Conservation (phyloP, 2,797 vertebrate species). For the Chloroceryle inda region DNA sequence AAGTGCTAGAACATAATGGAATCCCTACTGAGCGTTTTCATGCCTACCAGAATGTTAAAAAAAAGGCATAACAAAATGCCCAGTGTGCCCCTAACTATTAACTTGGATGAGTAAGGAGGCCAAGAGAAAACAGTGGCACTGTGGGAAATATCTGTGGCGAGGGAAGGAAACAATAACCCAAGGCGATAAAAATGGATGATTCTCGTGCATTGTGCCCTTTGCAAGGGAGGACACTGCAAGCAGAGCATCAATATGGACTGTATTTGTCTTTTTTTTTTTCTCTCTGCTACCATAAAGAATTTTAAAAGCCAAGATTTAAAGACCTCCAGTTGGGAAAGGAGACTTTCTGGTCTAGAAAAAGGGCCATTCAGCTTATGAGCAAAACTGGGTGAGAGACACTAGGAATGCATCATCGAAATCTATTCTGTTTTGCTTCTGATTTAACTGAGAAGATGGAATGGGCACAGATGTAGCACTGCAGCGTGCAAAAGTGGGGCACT, state of each 20-base stretch:
- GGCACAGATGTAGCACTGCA: not conserved
- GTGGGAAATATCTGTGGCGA: slow-evolving; percentile 59
- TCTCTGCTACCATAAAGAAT: not conserved
- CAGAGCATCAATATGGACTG: not conserved
- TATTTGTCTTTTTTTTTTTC: not conserved
- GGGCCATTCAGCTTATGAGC: not conserved
- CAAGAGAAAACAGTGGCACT: slow-evolving; percentile 54
- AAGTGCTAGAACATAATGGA: slow-evolving; percentile 68
- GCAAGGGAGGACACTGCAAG: not conserved
- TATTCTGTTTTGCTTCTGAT: not conserved
- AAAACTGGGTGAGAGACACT: not conserved
- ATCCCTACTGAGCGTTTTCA: slow-evolving; percentile 71
- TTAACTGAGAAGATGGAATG: not conserved
- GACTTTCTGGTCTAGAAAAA: not conserved
- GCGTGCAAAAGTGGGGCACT: not conserved
- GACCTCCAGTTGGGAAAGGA: not conserved
- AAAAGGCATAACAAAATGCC: slow-evolving; percentile 59
- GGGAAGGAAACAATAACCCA: slow-evolving; percentile 42
- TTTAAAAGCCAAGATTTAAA: slow-evolving; percentile 5
- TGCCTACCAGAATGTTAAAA: slow-evolving; percentile 59
- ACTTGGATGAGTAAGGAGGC: slow-evolving; percentile 66
- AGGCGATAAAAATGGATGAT: slow-evolving; percentile 60
- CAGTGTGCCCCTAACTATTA: slow-evolving; percentile 62
- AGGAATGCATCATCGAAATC: not conserved
- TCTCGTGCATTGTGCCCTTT: not conserved